phyloP scores from a whole-genome alignment of 2,888 invertebrate species.

The Parthenolecanium corni region DNA sequence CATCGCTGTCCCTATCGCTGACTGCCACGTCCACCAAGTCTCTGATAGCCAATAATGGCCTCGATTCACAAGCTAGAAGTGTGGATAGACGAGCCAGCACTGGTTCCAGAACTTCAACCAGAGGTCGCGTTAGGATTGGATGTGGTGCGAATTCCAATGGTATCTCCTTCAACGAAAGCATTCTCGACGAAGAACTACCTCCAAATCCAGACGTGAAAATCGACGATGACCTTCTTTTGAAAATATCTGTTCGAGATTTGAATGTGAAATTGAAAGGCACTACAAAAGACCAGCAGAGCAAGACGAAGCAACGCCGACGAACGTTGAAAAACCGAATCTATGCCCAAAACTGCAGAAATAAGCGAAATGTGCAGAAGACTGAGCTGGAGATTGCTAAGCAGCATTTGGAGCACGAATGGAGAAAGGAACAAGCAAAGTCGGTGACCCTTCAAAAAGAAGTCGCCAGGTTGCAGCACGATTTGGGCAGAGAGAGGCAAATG shows the following conservation, averaged over 20 bases:
- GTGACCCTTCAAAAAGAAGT: no score
- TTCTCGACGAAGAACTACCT: conserved; percentile 31
- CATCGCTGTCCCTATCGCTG: no score
- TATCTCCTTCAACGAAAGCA: conserved; percentile 38
- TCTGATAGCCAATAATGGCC: conserved; percentile 18
- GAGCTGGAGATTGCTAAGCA: conserved; percentile 79
- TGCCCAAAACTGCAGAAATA: conserved; percentile 92
- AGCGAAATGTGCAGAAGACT: conserved; percentile 76
- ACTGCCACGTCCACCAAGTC: no score
- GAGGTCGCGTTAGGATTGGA: no score
- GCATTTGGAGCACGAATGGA: conserved; percentile 64
- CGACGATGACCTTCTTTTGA: conserved; percentile 76
- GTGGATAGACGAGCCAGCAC: conserved; percentile 32
- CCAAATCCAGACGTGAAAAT: conserved; percentile 46
- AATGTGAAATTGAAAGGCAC: conserved; percentile 88
- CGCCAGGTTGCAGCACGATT: no score
- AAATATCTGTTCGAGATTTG: conserved; percentile 79
- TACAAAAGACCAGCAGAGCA: conserved; percentile 78
- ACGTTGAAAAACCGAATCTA: conserved; percentile 92
- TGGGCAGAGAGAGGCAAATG: no score
- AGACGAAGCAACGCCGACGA: conserved; percentile 83
- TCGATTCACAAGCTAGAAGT: conserved; percentile 34
- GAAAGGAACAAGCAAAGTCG: no score
- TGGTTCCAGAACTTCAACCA: conserved; percentile 39
- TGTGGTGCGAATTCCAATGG: no score